These are phyloP conservation scores for Pristionchus mayeri DNA, from an alignment of 2,888 invertebrate genomes.

Conservation along the genomic window DNA sequence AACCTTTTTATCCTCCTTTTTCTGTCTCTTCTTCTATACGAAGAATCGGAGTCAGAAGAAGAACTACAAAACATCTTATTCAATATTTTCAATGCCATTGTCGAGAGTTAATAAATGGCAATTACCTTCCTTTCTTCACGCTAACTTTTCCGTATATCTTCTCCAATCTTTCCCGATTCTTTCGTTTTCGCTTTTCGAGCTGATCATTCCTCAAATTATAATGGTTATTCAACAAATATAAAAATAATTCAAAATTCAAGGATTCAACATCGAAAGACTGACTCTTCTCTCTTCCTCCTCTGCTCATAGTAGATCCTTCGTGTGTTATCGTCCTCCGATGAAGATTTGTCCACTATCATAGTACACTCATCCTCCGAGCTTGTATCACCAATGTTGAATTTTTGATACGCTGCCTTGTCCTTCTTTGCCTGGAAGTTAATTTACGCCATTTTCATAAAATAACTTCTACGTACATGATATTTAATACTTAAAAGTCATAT, in stretches of 20 bases:
- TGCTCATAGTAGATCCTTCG: not conserved
- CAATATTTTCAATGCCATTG: not conserved
- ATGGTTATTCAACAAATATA: not conserved
- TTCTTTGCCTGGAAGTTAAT: not conserved
- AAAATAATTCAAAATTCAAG: not conserved
- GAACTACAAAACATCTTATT: not conserved
- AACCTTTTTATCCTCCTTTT: not conserved
- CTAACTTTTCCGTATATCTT: not conserved
- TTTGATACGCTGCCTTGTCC: not conserved
- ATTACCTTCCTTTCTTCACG: no score
- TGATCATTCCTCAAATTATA: not conserved
- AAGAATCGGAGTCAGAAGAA: not conserved
- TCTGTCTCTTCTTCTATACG: not conserved
- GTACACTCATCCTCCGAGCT: not conserved
- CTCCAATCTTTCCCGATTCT: not conserved
- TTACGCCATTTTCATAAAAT: not conserved
- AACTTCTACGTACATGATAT: not conserved
- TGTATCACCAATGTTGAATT: conserved; percentile 10
- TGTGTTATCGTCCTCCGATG: not conserved
- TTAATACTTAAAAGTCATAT: not conserved
- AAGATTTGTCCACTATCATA: conserved; percentile 4
- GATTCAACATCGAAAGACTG: not conserved
- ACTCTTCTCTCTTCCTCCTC: not conserved
- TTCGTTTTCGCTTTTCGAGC: not conserved
- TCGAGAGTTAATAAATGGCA: no score